Conservation (phyloP, 2,797 vertebrate genomes). For the Ctenopoma multispine region DNA sequence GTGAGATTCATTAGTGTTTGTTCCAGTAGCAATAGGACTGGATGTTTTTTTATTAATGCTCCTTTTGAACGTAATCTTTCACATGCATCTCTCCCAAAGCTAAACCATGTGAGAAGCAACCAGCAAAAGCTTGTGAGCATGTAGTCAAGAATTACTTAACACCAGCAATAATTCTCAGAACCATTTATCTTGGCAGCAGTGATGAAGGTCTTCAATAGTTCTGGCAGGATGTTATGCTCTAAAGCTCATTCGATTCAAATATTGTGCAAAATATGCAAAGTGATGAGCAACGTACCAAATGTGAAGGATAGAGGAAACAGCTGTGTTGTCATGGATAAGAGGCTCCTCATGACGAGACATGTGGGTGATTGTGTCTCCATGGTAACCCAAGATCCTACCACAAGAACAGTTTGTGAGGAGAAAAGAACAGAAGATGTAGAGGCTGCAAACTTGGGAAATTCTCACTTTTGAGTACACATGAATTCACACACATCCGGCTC, state of each 20-base stretch:
- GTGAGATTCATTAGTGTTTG: neutral
- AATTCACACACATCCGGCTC: slow-evolving; percentile 48
- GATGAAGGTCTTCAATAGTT: slow-evolving; percentile 31
- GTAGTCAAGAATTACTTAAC: slow-evolving; percentile 12
- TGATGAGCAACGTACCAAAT: slow-evolving; percentile 67
- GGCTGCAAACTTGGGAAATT: slow-evolving; percentile 62
- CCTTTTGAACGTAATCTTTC: slow-evolving; percentile 8
- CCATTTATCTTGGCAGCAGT: slow-evolving; percentile 13
- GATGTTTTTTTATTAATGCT: neutral
- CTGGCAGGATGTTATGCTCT: slow-evolving; percentile 33
- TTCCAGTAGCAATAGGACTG: neutral
- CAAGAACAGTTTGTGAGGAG: slow-evolving; percentile 70
- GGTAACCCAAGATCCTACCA: slow-evolving; percentile 64
- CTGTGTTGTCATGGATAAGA: slow-evolving; percentile 79
- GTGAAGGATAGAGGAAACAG: slow-evolving; percentile 74
- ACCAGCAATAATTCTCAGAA: slow-evolving; percentile 13
- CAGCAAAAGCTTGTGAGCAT: neutral
- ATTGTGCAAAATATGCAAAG: slow-evolving; percentile 63
- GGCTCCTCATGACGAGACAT: slow-evolving; percentile 72
- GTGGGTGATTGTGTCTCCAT: slow-evolving; percentile 79
- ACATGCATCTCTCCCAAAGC: slow-evolving; percentile 13
- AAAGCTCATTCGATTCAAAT: slow-evolving; percentile 47
- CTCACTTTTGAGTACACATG: slow-evolving; percentile 44
- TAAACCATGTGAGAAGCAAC: neutral
- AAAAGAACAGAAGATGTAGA: slow-evolving; percentile 54